These are phyloP conservation scores for Scolopax bukidnonensis DNA, from an alignment of 2,797 vertebrate species.

Conservation along the genomic window DNA sequence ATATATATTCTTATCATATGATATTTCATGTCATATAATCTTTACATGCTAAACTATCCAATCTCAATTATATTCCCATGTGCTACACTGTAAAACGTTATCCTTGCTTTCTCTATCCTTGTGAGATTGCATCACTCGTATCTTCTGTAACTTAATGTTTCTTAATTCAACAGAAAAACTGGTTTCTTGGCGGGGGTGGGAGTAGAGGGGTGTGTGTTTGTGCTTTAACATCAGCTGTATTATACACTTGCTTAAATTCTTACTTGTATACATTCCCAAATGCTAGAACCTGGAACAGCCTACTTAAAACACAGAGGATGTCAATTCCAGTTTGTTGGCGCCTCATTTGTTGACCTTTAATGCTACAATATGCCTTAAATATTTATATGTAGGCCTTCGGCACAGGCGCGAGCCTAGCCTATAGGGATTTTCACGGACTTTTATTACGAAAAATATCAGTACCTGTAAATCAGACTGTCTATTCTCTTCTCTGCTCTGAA, in stretches of 20 bases:
- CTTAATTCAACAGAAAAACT: neutral
- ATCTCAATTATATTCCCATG: neutral
- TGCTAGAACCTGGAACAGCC: neutral
- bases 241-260: neutral
- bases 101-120: neutral
- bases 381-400: neutral
- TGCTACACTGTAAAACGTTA: neutral
- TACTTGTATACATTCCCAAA: neutral
- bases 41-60: neutral
- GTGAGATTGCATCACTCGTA: neutral
- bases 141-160: neutral
- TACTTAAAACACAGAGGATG: neutral
- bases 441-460: neutral
- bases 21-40: neutral
- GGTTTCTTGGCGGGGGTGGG: neutral
- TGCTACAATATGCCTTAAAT: neutral
- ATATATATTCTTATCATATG: no score
- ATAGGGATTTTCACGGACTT: neutral
- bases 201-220: neutral
- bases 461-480: neutral
- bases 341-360: neutral
- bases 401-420: accelerated
- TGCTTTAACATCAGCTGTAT: neutral
- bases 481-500: neutral
- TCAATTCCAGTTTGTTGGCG: neutral